phyloP scores from a whole-genome alignment of 2,888 invertebrate genomes.

The Caradrina kadenii region DNA sequence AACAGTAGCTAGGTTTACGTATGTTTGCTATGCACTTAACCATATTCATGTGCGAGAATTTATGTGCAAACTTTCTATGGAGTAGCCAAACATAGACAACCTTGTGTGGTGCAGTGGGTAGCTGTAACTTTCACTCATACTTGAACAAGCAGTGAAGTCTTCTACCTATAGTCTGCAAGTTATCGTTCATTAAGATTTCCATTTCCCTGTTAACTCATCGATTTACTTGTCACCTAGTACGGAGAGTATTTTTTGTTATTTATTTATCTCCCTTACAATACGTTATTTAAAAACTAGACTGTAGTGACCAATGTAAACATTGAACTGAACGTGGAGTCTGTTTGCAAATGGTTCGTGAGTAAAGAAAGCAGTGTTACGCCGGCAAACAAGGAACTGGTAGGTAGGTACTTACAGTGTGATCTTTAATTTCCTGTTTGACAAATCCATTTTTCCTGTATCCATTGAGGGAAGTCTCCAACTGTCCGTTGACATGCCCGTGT shows the following conservation, averaged over 20 bases:
- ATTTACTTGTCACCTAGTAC: constrained; percentile 1
- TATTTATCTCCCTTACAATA: neutral
- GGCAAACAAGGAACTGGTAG: constrained; percentile 16
- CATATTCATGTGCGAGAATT: constrained; percentile 19
- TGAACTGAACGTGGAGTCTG: neutral
- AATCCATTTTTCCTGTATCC: constrained; percentile 86
- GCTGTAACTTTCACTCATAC: constrained; percentile 65
- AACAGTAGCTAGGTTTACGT: neutral
- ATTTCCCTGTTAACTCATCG: constrained; percentile 22
- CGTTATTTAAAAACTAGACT: neutral
- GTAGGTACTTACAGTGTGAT: constrained; percentile 78
- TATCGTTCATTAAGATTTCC: constrained; percentile 26
- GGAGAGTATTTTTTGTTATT: neutral
- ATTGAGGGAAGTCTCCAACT: constrained; percentile 79
- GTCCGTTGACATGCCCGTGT: constrained; percentile 82
- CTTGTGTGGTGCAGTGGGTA: constrained; percentile 51
- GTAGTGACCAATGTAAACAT: constrained; percentile 23
- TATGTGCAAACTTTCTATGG: constrained; percentile 63
- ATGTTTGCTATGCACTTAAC: constrained; percentile 20
- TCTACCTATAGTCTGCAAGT: constrained; percentile 9
- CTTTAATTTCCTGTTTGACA: constrained; percentile 75
- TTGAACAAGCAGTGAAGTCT: constrained; percentile 45
- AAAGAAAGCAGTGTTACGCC: constrained; percentile 24
- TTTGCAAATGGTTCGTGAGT: neutral
- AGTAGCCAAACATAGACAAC: constrained; percentile 56